Conservation (phyloP, 2,797 vertebrate species). For the Betta splendens region DNA sequence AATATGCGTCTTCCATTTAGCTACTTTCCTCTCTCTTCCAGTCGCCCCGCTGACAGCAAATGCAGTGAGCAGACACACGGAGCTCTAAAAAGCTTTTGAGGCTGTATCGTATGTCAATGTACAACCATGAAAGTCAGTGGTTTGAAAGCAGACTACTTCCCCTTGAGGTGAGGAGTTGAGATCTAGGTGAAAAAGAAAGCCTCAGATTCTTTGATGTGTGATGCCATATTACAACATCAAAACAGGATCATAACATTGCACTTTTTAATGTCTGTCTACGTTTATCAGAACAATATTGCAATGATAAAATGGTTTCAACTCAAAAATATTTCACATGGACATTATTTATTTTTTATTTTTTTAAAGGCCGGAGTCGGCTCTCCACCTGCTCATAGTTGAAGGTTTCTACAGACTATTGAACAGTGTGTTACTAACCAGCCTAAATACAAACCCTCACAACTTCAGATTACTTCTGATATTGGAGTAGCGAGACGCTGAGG, state of each 20-base stretch:
- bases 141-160: slow-evolving; percentile 58
- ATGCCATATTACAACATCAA: slow-evolving; percentile 30
- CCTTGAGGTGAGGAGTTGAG: slow-evolving; percentile 50
- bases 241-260: not conserved
- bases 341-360: slow-evolving; percentile 13
- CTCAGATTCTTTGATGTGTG: slow-evolving; percentile 36
- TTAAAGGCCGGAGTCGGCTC: slow-evolving; percentile 26
- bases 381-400: slow-evolving; percentile 15
- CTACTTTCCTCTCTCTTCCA: slow-evolving; percentile 20
- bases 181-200: slow-evolving; percentile 32
- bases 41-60: slow-evolving; percentile 39
- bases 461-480: slow-evolving; percentile 40
- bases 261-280: not conserved
- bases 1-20: slow-evolving; percentile 28
- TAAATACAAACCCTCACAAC: slow-evolving; percentile 24
- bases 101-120: slow-evolving; percentile 51
- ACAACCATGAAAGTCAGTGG: slow-evolving; percentile 48
- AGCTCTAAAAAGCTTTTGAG: slow-evolving; percentile 58
- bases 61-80: slow-evolving; percentile 28
- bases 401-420: slow-evolving; percentile 30
- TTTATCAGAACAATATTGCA: not conserved
- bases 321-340: not conserved
- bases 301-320: not conserved
- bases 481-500: slow-evolving; percentile 16
- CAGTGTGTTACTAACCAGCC: slow-evolving; percentile 15